phyloP scores from a whole-genome alignment of 2,888 invertebrate genomes.

The Parelbella ahira region DNA sequence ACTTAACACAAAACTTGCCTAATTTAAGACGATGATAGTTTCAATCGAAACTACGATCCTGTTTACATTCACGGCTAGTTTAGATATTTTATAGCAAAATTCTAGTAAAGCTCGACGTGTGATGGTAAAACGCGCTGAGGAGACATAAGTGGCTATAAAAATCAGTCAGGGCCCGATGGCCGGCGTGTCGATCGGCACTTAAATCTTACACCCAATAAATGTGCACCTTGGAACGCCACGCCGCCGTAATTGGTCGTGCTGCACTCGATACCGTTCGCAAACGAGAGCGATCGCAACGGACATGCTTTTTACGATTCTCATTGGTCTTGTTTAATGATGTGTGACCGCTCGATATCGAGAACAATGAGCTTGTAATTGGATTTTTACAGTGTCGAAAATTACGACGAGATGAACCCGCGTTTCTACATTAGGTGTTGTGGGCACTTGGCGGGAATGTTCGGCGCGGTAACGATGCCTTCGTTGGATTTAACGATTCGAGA shows the following conservation, averaged over 20 bases:
- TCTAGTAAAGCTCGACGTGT: constrained; percentile 28
- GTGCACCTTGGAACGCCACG: constrained; percentile 58
- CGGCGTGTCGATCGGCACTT: constrained; percentile 74
- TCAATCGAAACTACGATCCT: too few relatives aligned
- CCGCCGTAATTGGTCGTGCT: constrained; percentile 72
- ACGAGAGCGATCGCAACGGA: constrained; percentile 46
- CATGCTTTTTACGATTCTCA: constrained; percentile 71
- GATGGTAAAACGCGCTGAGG: constrained; percentile 18
- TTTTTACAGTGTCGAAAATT: constrained; percentile 60
- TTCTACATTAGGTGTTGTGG: constrained; percentile 16
- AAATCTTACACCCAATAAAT: constrained; percentile 79
- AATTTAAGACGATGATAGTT: too few relatives aligned
- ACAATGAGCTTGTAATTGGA: constrained; percentile 71
- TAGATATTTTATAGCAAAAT: constrained; percentile 4
- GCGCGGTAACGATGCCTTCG: not conserved
- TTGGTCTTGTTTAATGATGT: constrained; percentile 74
- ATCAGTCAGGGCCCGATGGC: constrained; percentile 58
- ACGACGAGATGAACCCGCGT: constrained; percentile 27
- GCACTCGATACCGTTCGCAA: constrained; percentile 54
- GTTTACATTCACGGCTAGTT: too few relatives aligned
- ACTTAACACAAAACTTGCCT: too few relatives aligned
- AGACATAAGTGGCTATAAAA: constrained; percentile 66
- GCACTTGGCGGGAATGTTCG: not conserved
- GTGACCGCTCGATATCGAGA: constrained; percentile 62
- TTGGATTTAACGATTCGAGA: not conserved